Percentiles rank a stretch among this genome's conserved stretches.
phyloP scores from a whole-genome alignment of 1,140 invertebrate species.

The Pseudomyrmex cubaensis region DNA sequence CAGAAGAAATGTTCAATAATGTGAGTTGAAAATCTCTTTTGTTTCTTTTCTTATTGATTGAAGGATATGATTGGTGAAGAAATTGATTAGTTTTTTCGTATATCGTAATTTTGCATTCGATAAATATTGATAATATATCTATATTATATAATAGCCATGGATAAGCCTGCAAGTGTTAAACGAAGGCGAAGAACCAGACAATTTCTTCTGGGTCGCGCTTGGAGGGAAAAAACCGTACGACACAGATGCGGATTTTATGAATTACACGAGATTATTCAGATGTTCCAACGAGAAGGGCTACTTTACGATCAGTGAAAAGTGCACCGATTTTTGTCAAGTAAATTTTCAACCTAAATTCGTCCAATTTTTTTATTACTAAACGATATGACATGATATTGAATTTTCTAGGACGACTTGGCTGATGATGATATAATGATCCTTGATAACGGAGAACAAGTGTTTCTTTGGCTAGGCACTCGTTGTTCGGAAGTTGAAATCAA shows the following conservation, averaged over 20 bases:
- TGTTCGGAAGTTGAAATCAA: constrained; percentile 99
- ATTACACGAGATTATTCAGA: constrained; percentile 97
- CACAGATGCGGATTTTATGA: constrained; percentile 96
- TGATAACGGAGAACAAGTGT: constrained; percentile 99
- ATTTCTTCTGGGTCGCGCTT: constrained; percentile 99
- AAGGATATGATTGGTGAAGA: too few species aligned
- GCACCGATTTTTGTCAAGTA: constrained; percentile 99
- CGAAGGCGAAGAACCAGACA: constrained; percentile 99
- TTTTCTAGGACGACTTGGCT: constrained; percentile 96
- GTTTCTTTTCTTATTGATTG: not conserved
- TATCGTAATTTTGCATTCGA: too few species aligned
- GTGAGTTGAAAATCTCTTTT: constrained; percentile 78
- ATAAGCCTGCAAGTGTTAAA: constrained; percentile 95
- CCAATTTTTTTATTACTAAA: not conserved
- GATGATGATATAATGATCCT: constrained; percentile 99
- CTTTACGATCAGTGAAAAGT: constrained; percentile 99
- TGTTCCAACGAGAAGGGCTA: constrained; percentile 99
- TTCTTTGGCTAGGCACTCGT: constrained; percentile 98
- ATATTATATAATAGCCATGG: constrained; percentile 87
- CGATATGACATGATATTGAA: not conserved
- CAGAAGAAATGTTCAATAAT: constrained; percentile 96
- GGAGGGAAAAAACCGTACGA: constrained; percentile 98
- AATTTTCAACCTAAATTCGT: constrained; percentile 46
- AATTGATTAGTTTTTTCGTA: too few species aligned
- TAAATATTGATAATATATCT: constrained; percentile 16